Conservation (phyloP, 2,888 invertebrate genomes). For the Ochropleura plecta region DNA sequence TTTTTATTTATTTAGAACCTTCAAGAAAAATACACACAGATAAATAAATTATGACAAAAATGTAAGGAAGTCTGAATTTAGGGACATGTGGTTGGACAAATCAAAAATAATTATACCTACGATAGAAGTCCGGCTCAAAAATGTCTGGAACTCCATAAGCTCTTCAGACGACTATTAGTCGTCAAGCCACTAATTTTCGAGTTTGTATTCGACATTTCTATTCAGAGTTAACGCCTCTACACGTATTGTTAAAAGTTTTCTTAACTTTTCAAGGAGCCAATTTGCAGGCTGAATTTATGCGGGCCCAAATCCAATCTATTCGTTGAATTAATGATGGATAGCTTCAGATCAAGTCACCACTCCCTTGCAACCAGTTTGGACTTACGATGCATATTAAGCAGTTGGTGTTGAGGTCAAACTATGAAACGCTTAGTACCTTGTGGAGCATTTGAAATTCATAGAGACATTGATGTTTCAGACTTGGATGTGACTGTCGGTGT, state of each 20-base stretch:
- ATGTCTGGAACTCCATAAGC: neutral
- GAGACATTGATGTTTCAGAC: constrained; percentile 41
- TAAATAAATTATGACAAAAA: neutral
- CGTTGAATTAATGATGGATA: constrained; percentile 76
- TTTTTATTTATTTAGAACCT: neutral
- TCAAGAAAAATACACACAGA: neutral
- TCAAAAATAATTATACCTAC: neutral
- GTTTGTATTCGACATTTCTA: constrained; percentile 69
- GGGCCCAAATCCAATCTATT: constrained; percentile 75
- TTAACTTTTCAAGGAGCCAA: constrained; percentile 68
- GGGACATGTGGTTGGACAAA: neutral
- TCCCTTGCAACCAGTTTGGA: constrained; percentile 66
- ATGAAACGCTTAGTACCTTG: constrained; percentile 15
- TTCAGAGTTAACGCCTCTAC: constrained; percentile 64
- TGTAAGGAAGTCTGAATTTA: neutral
- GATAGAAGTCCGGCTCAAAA: neutral
- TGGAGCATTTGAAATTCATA: constrained; percentile 45
- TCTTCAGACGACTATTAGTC: neutral
- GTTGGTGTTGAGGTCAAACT: constrained; percentile 44
- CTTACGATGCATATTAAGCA: constrained; percentile 69
- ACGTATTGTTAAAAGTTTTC: constrained; percentile 71
- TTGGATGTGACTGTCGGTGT: constrained; percentile 20
- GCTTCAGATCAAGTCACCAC: constrained; percentile 65
- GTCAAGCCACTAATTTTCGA: constrained; percentile 51
- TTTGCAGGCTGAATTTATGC: constrained; percentile 72